Evolutionary conservation across 1,140 invertebrate genomes (phyloP).

Genomic region (Megathymus violae): DNA sequence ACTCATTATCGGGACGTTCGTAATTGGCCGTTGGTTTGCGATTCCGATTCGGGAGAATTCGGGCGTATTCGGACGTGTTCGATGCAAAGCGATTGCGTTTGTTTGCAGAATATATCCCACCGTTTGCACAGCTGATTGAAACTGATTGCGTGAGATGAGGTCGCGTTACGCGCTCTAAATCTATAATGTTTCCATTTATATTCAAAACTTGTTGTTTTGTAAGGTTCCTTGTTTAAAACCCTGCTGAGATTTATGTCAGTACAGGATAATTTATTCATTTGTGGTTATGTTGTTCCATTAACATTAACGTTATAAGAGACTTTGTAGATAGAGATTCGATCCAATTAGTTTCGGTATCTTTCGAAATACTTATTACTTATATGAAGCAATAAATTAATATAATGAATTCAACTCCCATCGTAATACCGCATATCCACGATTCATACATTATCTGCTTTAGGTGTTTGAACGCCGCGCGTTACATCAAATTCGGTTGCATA

Average conservation of each 20-base stretch:
- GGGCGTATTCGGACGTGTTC: slow-evolving; percentile 43
- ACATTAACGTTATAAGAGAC: no score
- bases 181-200: slow-evolving; percentile 31
- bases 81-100: slow-evolving; percentile 48
- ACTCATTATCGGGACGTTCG: slow-evolving; percentile 73
- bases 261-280: background rate
- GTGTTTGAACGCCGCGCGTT: no score
- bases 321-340: no score
- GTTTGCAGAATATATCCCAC: slow-evolving; percentile 69
- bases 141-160: slow-evolving; percentile 66
- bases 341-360: no score
- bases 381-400: no score
- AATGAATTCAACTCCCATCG: no score
- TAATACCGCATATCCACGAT: no score
- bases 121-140: slow-evolving; percentile 71
- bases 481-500: no score
- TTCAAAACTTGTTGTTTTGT: slow-evolving; percentile 23
- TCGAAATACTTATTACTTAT: no score
- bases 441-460: no score
- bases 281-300: no score
- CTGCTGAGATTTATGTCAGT: background rate
- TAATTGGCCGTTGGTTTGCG: slow-evolving; percentile 69
- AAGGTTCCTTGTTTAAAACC: background rate
- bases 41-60: slow-evolving; percentile 43
- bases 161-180: slow-evolving; percentile 49